Conservation (phyloP, 2,113 vertebrate species). For the Chloropsis hardwickii region DNA sequence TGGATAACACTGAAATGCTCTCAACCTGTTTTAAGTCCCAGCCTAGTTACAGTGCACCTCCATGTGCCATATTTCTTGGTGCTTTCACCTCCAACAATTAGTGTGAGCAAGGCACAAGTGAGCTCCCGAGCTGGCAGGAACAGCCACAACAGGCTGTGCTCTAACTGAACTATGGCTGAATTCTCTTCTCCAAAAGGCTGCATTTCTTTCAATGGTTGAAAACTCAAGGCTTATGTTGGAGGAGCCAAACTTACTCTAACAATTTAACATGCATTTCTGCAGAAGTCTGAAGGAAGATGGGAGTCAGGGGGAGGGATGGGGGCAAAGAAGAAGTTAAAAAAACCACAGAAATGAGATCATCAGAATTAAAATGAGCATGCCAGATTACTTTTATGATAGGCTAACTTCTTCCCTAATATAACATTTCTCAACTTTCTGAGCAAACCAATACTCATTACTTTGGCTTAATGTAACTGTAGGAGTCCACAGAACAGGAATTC, state of each 20-base stretch:
- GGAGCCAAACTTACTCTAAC: background rate
- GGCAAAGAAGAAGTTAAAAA: background rate
- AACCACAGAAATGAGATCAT: background rate
- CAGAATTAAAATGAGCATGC: background rate
- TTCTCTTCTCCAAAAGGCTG: background rate
- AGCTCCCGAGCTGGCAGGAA: background rate
- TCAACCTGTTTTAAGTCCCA: background rate
- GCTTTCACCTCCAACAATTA: background rate
- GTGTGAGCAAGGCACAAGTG: fast-evolving
- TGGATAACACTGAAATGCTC: background rate
- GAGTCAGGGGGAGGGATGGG: background rate
- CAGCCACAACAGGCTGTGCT: background rate
- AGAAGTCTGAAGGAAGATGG: background rate
- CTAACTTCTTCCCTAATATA: background rate
- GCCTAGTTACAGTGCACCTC: background rate
- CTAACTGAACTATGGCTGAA: background rate
- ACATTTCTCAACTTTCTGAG: background rate
- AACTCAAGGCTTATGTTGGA: background rate
- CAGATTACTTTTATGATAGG: background rate
- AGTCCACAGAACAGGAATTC: constrained; percentile 21
- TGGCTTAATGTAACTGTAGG: background rate
- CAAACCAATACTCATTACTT: background rate
- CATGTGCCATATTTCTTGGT: fast-evolving
- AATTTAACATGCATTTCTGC: background rate
- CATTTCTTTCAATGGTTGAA: background rate